Evolutionary conservation across 2,113 vertebrate genomes (phyloP).

Genomic region (Malurus cyaneus): DNA sequence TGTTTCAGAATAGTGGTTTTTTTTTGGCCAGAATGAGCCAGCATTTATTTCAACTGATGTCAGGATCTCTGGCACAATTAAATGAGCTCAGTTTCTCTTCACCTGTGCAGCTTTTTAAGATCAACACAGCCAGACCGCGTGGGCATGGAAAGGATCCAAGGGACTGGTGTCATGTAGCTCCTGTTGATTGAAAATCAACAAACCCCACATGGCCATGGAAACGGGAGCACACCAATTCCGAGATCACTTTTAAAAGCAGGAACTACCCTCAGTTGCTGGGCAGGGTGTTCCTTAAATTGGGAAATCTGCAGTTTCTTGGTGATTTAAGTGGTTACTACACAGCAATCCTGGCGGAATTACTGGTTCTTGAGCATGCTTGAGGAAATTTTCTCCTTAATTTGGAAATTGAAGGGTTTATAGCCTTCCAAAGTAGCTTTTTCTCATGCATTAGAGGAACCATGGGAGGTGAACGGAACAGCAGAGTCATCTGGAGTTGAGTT

Average conservation of each 20-base stretch:
- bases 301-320: not conserved
- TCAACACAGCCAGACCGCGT: not conserved
- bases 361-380: not conserved
- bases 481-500: not conserved
- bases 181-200: not conserved
- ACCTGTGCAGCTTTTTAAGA: constrained; percentile 10
- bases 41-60: not conserved
- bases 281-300: constrained; percentile 24
- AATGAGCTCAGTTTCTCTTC: not conserved
- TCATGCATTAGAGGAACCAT: not conserved
- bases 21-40: not conserved
- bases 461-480: not conserved
- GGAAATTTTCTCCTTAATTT: not conserved
- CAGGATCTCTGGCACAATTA: not conserved
- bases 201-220: constrained; percentile 3
- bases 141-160: constrained; percentile 24
- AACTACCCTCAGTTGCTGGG: constrained; percentile 10
- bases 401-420: not conserved
- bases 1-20: not conserved
- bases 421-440: not conserved
- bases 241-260: constrained; percentile 37
- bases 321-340: not conserved
- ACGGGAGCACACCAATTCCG: not conserved
- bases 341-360: not conserved
- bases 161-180: not conserved